Evolutionary conservation across 2,113 vertebrate species (phyloP).

Genomic region (Miniopterus natalensis): DNA sequence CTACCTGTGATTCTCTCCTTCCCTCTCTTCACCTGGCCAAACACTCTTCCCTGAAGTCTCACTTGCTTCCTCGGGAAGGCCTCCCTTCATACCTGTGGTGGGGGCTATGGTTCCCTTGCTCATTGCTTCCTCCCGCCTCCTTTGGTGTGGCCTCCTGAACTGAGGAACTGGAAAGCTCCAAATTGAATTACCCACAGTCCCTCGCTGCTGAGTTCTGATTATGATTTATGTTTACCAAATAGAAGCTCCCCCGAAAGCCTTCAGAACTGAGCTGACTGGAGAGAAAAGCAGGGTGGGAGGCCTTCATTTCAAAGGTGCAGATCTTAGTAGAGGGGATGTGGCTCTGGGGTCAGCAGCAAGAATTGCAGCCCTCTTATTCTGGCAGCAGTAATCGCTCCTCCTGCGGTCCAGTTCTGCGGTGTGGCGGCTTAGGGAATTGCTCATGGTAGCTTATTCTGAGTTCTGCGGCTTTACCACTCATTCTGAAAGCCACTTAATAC

Average conservation of each 20-base stretch:
- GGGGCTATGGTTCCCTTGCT: not conserved
- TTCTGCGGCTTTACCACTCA: not conserved
- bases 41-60: not conserved
- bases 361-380: not conserved
- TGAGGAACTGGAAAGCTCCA: not conserved
- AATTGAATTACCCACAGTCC: not conserved
- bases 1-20: not conserved
- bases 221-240: not conserved
- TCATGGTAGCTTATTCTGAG: not conserved
- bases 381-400: not conserved
- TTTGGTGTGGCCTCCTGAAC: not conserved
- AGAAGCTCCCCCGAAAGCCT: not conserved
- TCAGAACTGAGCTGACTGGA: not conserved
- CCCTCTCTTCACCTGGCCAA: not conserved
- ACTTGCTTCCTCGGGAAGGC: not conserved
- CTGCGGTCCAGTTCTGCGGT: not conserved
- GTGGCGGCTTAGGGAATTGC: not conserved
- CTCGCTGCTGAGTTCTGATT: not conserved
- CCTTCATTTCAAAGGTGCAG: not conserved
- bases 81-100: not conserved
- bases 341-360: not conserved
- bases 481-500: not conserved
- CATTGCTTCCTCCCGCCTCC: not conserved
- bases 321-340: not conserved
- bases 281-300: not conserved